Percentiles rank a stretch among this genome's conserved stretches.
phyloP scores from a whole-genome alignment of 2,888 invertebrate genomes.

The Diloba caeruleocephala region DNA sequence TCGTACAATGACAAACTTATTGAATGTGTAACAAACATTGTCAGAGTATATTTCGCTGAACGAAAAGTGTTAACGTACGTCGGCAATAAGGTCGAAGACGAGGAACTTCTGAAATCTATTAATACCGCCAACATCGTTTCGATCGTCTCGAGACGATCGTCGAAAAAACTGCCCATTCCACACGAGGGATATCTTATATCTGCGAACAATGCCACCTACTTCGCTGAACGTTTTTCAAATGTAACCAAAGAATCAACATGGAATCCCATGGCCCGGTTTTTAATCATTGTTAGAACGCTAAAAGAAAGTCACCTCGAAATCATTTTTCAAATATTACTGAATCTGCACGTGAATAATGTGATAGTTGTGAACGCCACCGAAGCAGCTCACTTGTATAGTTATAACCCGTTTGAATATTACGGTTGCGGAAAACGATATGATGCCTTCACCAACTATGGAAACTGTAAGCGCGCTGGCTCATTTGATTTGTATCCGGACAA shows the following conservation, averaged over 20 bases:
- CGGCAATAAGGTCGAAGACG: slow-evolving; percentile 23
- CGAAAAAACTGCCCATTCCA: slow-evolving; percentile 5
- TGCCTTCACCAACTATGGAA: slow-evolving; percentile 63
- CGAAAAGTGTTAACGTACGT: slow-evolving; percentile 33
- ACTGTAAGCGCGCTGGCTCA: slow-evolving; percentile 54
- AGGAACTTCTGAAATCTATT: slow-evolving; percentile 26
- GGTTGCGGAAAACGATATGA: slow-evolving; percentile 71
- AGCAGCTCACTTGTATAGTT: slow-evolving; percentile 66
- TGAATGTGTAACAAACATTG: slow-evolving; percentile 37
- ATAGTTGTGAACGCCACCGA: slow-evolving; percentile 60
- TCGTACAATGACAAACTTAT: slow-evolving; percentile 15
- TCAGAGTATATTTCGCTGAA: slow-evolving; percentile 31
- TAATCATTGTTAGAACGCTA: slow-evolving; percentile 60
- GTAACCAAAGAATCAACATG: slow-evolving; percentile 59
- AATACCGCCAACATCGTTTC: slow-evolving; percentile 18
- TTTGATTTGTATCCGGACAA: slow-evolving; percentile 59
- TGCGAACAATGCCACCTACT: slow-evolving; percentile 34
- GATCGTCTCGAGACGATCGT: slow-evolving; percentile 7
- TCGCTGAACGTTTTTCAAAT: slow-evolving; percentile 40
- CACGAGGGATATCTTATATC: slow-evolving; percentile 61
- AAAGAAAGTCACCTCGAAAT: slow-evolving; percentile 37
- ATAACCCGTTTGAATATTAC: slow-evolving; percentile 72
- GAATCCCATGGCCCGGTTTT: slow-evolving; percentile 64
- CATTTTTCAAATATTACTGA: slow-evolving; percentile 65
- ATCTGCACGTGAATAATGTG: slow-evolving; percentile 58